These are phyloP conservation scores for Macrosoma leucophasiata DNA, from an alignment of 2,888 invertebrate species.

Conservation along the genomic window DNA sequence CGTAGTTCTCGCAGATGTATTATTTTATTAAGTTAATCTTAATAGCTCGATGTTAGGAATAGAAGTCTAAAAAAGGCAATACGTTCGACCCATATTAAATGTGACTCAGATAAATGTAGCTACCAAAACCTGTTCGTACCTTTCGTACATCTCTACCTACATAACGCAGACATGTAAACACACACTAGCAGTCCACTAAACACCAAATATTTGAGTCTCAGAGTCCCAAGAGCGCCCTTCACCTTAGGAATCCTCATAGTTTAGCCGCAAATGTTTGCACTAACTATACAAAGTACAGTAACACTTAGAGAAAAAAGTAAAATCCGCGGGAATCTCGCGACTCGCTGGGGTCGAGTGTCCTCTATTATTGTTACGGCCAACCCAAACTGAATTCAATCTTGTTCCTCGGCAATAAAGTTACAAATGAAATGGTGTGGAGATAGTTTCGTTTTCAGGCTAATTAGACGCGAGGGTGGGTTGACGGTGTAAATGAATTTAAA, in stretches of 20 bases:
- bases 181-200: too few species aligned
- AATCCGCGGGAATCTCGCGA: conserved; percentile 53
- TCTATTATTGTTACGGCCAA: conserved; percentile 49
- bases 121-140: too few species aligned
- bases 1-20: too few species aligned
- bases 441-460: conserved; percentile 65
- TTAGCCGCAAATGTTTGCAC: conserved; percentile 11
- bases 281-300: conserved; percentile 21
- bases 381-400: conserved; percentile 32
- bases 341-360: conserved; percentile 61
- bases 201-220: too few species aligned
- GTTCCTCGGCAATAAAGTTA: conserved; percentile 30
- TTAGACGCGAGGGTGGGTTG: conserved; percentile 48
- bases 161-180: too few species aligned
- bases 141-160: too few species aligned
- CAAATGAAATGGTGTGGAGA: conserved; percentile 24
- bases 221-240: too few species aligned
- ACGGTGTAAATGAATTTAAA: conserved; percentile 36
- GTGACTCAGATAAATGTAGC: too few species aligned
- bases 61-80: too few species aligned
- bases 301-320: conserved; percentile 32
- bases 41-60: too few species aligned
- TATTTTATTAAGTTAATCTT: too few species aligned
- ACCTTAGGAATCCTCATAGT: conserved; percentile 3
- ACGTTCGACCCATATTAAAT: too few species aligned